Percentiles rank a stretch among this genome's conserved stretches.
Evolutionary conservation across 2,888 invertebrate genomes (phyloP).

Genomic region (Euphydryas editha): DNA sequence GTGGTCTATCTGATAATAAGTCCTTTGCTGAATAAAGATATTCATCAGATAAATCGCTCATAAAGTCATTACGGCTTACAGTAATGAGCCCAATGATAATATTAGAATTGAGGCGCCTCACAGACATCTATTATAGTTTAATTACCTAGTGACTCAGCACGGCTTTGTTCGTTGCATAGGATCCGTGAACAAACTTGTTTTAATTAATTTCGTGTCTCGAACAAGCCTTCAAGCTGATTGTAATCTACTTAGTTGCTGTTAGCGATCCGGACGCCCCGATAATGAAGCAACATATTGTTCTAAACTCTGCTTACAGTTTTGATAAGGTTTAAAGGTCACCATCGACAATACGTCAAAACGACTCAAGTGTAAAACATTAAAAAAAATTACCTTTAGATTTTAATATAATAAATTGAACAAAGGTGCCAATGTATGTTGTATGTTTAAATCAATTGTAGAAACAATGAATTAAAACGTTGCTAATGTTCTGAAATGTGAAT

Average conservation of each 20-base stretch:
- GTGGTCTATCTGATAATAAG: no score
- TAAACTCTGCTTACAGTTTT: constrained; percentile 57
- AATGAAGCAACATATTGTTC: constrained; percentile 78
- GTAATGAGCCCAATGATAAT: constrained; percentile 69
- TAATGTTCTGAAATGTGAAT: constrained; percentile 26
- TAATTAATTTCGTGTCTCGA: constrained; percentile 84
- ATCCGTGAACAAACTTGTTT: constrained; percentile 84
- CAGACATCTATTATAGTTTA: constrained; percentile 71
- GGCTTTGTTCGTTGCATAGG: constrained; percentile 82
- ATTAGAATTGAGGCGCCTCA: constrained; percentile 73
- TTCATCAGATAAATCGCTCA: constrained; percentile 27
- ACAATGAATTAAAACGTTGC: constrained; percentile 22
- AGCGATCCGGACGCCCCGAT: constrained; percentile 76
- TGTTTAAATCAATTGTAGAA: constrained; percentile 1
- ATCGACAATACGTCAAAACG: constrained; percentile 13
- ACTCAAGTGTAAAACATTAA: background rate
- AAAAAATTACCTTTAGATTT: background rate
- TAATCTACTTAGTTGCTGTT: constrained; percentile 83
- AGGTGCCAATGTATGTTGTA: background rate
- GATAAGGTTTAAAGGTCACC: constrained; percentile 34
- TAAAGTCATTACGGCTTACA: constrained; percentile 52
- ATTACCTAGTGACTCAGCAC: constrained; percentile 82
- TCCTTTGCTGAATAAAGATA: background rate
- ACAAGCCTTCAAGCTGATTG: constrained; percentile 81
- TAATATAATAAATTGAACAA: background rate